These are phyloP conservation scores for rat (Rattus norvegicus) DNA, from an alignment of 2,113 vertebrate species.

Conservation along the genomic window GRCr8 NC_086024.1:88826501-88827000, in stretches of 20 bases:
- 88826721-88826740: neutral
- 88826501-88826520: neutral
- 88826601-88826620: slow-evolving; percentile 22
- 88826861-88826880: neutral
- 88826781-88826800: slow-evolving; percentile 45
- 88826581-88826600: slow-evolving; percentile 36
- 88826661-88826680: neutral
- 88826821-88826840: neutral
- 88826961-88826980: slow-evolving; percentile 28
- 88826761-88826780: slow-evolving; percentile 21
- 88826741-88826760: slow-evolving; percentile 24
- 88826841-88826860: neutral
- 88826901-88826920: slow-evolving; percentile 39
- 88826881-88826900: slow-evolving; percentile 34
- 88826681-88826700: neutral
- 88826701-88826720: neutral
- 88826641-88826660: slow-evolving; percentile 24
- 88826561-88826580: neutral
- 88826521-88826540: neutral
- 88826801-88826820: neutral
- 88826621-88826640: slow-evolving; percentile 26
- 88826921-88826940: slow-evolving; percentile 55
- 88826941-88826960: slow-evolving; percentile 22
- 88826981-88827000: neutral
- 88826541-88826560: neutral